Percentiles rank a stretch among this genome's conserved stretches.
These are phyloP conservation scores for Cryptotis parvus DNA, from an alignment of 2,113 vertebrate species.

Conservation along the genomic window DNA sequence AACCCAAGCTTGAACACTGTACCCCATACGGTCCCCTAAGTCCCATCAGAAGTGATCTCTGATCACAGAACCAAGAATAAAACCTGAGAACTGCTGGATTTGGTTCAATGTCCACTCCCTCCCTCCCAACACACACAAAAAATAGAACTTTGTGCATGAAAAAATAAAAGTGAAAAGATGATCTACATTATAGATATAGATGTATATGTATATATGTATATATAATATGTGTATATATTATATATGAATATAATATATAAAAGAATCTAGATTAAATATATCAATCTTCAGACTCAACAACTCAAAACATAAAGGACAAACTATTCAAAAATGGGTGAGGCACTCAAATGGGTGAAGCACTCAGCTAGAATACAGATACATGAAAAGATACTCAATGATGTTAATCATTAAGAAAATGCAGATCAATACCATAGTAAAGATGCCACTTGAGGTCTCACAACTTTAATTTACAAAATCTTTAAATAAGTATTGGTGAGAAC, in stretches of 20 bases:
- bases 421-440: not conserved
- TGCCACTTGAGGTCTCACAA: not conserved
- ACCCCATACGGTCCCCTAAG: no score
- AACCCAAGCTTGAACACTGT: no score
- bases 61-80: no score
- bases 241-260: no score
- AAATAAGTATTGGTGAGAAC: not conserved
- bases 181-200: not conserved
- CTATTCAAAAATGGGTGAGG: not conserved
- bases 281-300: not conserved
- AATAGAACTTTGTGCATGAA: no score
- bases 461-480: not conserved
- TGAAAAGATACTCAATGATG: not conserved
- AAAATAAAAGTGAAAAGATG: not conserved
- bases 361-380: not conserved
- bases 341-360: not conserved
- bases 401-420: not conserved
- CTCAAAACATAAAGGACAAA: conserved; percentile 1
- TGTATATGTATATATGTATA: no score
- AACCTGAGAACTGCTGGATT: no score
- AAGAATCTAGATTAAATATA: not conserved
- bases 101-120: no score
- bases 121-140: no score
- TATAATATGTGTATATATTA: no score
- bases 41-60: no score